Evolutionary conservation across 2,888 invertebrate species (phyloP).

Genomic region (Synanthedon andrenaeformis): DNA sequence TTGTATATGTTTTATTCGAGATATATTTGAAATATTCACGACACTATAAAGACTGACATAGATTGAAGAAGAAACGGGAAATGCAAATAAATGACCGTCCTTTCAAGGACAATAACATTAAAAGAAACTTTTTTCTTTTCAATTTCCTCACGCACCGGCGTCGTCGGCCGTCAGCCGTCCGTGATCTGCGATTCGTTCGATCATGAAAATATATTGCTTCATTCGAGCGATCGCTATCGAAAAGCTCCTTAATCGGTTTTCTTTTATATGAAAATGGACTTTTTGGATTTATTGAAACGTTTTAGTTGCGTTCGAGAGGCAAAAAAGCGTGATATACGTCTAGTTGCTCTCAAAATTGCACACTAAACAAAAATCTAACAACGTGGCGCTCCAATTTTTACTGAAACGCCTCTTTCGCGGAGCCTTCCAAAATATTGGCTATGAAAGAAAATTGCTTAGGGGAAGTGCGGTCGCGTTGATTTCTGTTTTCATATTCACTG

Average conservation of each 20-base stretch:
- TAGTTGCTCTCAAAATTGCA: constrained; percentile 49
- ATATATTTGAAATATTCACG: no score
- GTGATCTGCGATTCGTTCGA: constrained; percentile 62
- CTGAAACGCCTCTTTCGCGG: constrained; percentile 32
- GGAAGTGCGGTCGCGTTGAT: constrained; percentile 58
- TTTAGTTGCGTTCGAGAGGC: constrained; percentile 55
- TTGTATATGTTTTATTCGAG: no score
- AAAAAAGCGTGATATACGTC: constrained; percentile 53
- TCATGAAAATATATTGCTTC: constrained; percentile 70
- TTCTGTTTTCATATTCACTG: constrained; percentile 65
- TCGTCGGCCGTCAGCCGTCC: constrained; percentile 43
- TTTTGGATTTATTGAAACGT: constrained; percentile 61
- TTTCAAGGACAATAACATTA: constrained; percentile 44
- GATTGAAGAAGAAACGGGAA: constrained; percentile 8
- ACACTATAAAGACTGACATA: no score
- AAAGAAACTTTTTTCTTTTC: constrained; percentile 55
- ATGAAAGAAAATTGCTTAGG: constrained; percentile 57
- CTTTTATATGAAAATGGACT: constrained; percentile 69
- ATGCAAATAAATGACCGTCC: constrained; percentile 31
- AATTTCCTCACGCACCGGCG: constrained; percentile 60
- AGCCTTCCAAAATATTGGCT: constrained; percentile 38
- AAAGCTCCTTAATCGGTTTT: constrained; percentile 69
- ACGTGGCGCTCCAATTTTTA: constrained; percentile 51
- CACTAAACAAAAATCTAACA: constrained; percentile 58
- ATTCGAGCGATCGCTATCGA: constrained; percentile 65